phyloP scores from a whole-genome alignment of 2,113 vertebrate species.

The Chaenocephalus aceratus region DNA sequence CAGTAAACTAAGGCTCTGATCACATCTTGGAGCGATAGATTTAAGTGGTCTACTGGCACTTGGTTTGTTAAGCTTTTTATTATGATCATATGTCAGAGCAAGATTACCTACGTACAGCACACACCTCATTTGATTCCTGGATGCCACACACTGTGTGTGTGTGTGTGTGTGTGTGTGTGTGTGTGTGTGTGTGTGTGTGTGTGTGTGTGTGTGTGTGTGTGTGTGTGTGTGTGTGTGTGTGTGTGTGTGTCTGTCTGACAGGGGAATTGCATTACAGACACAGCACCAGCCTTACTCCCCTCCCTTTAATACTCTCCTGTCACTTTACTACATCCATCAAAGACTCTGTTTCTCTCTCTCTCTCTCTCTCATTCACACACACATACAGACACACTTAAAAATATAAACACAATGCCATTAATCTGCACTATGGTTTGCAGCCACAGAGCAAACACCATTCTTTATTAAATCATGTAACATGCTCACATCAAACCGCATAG shows the following conservation, averaged over 20 bases:
- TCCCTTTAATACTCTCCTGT: constrained; percentile 58
- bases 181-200: constrained; percentile 36
- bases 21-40: constrained; percentile 43
- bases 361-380: constrained; percentile 14
- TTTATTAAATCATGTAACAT: constrained; percentile 37
- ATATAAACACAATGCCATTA: not conserved
- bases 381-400: not conserved
- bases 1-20: constrained; percentile 44
- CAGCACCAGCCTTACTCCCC: constrained; percentile 31
- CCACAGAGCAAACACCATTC: constrained; percentile 24
- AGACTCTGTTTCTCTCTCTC: constrained; percentile 21
- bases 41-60: constrained; percentile 52
- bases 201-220: too few species aligned
- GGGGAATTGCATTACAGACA: constrained; percentile 67
- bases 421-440: constrained; percentile 12
- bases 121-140: constrained; percentile 30
- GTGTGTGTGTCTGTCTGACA: constrained; percentile 46
- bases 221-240: constrained; percentile 20
- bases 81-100: constrained; percentile 55
- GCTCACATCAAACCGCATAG: not conserved
- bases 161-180: constrained; percentile 38
- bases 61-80: constrained; percentile 57
- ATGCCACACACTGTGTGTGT: constrained; percentile 21
- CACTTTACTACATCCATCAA: constrained; percentile 67
- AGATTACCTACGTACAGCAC: constrained; percentile 25